Conservation (phyloP, 2,113 vertebrate genomes). For the Oryzias woworae region DNA sequence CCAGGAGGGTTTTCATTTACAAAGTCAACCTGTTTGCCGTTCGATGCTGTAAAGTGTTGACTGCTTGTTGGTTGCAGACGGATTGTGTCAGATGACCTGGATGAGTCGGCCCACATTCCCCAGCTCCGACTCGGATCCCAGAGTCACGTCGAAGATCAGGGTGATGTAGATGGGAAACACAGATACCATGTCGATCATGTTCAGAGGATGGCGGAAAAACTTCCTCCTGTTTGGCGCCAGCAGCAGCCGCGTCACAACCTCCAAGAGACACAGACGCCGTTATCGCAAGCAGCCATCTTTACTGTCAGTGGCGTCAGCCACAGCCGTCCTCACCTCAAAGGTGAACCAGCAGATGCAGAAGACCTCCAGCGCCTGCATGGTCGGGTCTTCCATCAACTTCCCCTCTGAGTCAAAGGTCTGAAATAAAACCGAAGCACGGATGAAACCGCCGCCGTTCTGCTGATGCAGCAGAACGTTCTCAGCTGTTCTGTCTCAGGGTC, state of each 20-base stretch:
- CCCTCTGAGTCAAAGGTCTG: constrained; percentile 79
- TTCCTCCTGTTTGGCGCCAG: constrained; percentile 89
- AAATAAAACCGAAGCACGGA: not conserved
- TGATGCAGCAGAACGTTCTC: not conserved
- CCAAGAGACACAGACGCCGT: constrained; percentile 42
- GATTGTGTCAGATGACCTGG: constrained; percentile 61
- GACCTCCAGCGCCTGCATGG: constrained; percentile 86
- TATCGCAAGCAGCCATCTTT: not conserved
- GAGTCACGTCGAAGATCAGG: constrained; percentile 81
- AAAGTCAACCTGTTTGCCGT: too few species aligned
- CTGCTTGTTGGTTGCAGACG: too few species aligned
- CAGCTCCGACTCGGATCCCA: constrained; percentile 81
- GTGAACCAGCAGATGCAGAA: constrained; percentile 98
- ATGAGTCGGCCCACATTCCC: constrained; percentile 89
- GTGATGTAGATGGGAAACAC: constrained; percentile 95
- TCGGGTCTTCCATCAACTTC: constrained; percentile 78
- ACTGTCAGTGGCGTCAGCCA: too few species aligned
- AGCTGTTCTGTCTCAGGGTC: too few species aligned
- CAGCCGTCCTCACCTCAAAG: constrained; percentile 77
- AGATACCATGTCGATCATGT: constrained; percentile 92
- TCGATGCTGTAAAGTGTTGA: not conserved
- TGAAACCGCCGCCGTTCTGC: too few species aligned
- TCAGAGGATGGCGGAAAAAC: constrained; percentile 93
- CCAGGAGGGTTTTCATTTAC: too few species aligned
- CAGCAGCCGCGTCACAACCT: constrained; percentile 89